Evolutionary conservation across 2,113 vertebrate species (phyloP).

Genomic region (Peromyscus maniculatus): DNA sequence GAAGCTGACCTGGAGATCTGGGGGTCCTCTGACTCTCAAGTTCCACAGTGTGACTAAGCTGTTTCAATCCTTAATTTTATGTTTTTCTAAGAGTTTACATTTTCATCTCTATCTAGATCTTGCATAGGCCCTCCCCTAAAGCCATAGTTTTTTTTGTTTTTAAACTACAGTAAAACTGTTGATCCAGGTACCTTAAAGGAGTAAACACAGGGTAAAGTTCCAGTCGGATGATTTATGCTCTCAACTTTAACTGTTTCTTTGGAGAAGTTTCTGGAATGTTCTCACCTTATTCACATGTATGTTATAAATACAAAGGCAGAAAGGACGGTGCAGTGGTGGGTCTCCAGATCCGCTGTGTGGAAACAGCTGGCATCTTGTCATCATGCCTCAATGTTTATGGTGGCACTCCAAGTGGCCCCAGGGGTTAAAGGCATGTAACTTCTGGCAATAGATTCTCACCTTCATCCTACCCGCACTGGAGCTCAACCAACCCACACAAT

Average conservation of each 20-base stretch:
- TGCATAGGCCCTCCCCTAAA: background rate
- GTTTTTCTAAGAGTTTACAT: background rate
- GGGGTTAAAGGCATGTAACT: background rate
- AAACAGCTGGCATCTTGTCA: background rate
- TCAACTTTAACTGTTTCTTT: background rate
- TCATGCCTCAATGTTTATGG: background rate
- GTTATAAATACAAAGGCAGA: background rate
- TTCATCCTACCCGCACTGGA: background rate
- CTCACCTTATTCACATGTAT: background rate
- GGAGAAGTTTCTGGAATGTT: background rate
- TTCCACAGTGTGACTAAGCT: background rate
- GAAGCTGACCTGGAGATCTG: background rate
- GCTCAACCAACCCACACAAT: background rate
- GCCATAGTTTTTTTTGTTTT: background rate
- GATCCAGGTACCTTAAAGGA: background rate
- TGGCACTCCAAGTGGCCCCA: background rate
- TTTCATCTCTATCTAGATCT: constrained; percentile 26
- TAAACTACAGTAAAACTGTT: background rate
- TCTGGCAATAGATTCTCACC: background rate
- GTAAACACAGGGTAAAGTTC: background rate
- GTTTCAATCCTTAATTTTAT: background rate
- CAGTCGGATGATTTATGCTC: background rate
- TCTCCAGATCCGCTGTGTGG: background rate
- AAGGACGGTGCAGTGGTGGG: rapidly evolving
- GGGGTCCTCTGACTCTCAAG: background rate